Base-by-base conservation (phyloP, 2,113 vertebrate species). In the Diphyllodes magnificus region DNA sequence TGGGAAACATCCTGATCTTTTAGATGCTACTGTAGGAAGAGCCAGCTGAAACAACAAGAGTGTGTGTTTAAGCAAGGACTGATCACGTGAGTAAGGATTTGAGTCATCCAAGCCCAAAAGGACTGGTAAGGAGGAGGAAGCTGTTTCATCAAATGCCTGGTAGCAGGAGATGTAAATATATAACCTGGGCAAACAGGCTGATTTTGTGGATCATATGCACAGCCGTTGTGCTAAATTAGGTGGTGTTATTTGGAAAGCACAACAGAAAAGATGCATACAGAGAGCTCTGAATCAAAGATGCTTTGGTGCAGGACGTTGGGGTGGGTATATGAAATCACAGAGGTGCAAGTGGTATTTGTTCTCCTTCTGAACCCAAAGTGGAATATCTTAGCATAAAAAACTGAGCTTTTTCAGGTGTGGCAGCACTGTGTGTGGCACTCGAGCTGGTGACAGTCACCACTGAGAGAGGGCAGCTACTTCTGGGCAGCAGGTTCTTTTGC, bases 161-260 rank as follows among this genome's bases (percentile, higher is more conserved):
- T 61, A 91, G 97, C 69, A 44, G 50, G 79, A 93, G 81, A 88
- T 83, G 75, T 91, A 95, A 96, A 92, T 69, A 84, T 64, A 72
- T 79, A 94, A 92, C 66, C 40, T 11, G 21, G 49, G 66, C 4
- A 44, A 94, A 88, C 59, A 71, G 71, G 53, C 61, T 75, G 78
- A 24, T 60, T 89, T 84, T 86, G 53, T 93, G 50, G 50, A 85
- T 71, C 39, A 65, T 83, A 59, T 17, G 60, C 82, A 47, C 40
- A 77, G 61, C 44, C 53, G 88, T 92, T 93, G 78, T 63, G 92
- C 82, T 95, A 92, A 95, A 94, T 87, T 63, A 86, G n/a, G 59
- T 42, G 31, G 15, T 95, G 53, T 83, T 78, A 64, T 93, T 94
- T 80, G 37, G 89, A 93, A 96, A 78, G 59, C 68, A 60, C 12